phyloP scores from a whole-genome alignment of 2,888 invertebrate genomes.

The Blastobasis adustella region DNA sequence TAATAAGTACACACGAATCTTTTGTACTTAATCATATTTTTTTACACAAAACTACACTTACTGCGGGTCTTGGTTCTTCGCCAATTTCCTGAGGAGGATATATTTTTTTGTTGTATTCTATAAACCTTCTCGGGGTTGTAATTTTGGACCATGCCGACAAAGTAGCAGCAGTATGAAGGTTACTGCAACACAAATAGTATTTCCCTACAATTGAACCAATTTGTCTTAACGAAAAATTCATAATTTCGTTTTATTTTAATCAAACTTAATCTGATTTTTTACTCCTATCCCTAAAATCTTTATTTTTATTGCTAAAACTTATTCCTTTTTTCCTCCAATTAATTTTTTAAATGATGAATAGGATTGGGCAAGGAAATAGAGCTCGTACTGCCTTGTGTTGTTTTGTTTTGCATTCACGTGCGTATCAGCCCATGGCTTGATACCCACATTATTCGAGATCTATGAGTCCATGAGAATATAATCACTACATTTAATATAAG shows the following conservation, averaged over 20 bases:
- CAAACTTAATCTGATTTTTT: no score
- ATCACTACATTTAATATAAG: no score
- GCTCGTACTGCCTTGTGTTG: no score
- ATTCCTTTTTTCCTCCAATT: neutral
- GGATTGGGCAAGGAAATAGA: neutral
- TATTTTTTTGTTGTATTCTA: slow-evolving; percentile 81
- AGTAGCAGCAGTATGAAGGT: slow-evolving; percentile 39
- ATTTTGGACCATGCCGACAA: slow-evolving; percentile 52
- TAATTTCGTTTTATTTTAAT: slow-evolving; percentile 9
- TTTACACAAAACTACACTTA: slow-evolving; percentile 77
- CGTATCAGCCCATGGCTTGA: no score
- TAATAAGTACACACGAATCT: no score
- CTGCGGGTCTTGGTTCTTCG: slow-evolving; percentile 88
- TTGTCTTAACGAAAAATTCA: slow-evolving; percentile 22
- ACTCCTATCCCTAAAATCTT: no score
- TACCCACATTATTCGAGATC: no score
- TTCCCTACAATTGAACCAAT: slow-evolving; percentile 12
- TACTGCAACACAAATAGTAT: slow-evolving; percentile 11
- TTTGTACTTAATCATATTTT: no score
- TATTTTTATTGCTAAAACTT: no score
- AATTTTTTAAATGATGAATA: neutral
- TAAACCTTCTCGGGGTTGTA: slow-evolving; percentile 71
- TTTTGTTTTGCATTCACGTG: no score
- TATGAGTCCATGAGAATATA: no score
- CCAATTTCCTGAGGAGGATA: slow-evolving; percentile 85